Evolutionary conservation across 1,140 invertebrate species (phyloP), one percentile per base, ranked within the genome.

Genomic region (Sitobion miscanthi): DNA sequence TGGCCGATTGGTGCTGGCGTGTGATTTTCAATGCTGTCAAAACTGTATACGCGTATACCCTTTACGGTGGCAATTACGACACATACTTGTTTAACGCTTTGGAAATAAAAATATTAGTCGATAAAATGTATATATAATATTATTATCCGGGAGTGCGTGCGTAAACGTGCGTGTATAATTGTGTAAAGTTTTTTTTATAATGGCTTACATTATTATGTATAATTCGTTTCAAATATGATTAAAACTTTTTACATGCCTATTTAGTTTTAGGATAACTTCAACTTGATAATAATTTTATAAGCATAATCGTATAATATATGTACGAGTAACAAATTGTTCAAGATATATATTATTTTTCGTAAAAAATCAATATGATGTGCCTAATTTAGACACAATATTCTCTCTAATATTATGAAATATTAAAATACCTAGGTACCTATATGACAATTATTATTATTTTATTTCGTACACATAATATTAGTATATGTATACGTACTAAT

Each of bases 11-110:
- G 35, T 57, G 3, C 9, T 89, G 35, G n/a, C 49, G 88, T 89
- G 88, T 89, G 88, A 89, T 89, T 89, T 89, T 57, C 52, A 57
- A 57, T 25, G 35, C 49, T 89, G 52, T 57, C 88, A 89, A 54
- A 89, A 52, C 49, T 89, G 2, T 54, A 54, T 11, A 87, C 5
- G n/a, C 3, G 38, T 38, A 2, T 45, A 1, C 45, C n/a, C 35
- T 89, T 54, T 54, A 23, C 14, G 30, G 21, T 38, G 35, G 87
- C 49, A 89, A 89, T 89, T 35, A 89, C 9, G 21, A 54, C n/a
- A 54, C n/a, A 38, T 77, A 77, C 54, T 54, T 20, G 49, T 89
- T 87, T 87, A 35, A 49, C 25, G 47, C 20, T n/a, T 86, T 87
- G 25, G 47, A 87, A 52, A 47, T 49, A 49, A 87, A 85, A 87